These are phyloP conservation scores for Latheticus oryzae DNA, from an alignment of 2,888 invertebrate species.

Conservation along the genomic window DNA sequence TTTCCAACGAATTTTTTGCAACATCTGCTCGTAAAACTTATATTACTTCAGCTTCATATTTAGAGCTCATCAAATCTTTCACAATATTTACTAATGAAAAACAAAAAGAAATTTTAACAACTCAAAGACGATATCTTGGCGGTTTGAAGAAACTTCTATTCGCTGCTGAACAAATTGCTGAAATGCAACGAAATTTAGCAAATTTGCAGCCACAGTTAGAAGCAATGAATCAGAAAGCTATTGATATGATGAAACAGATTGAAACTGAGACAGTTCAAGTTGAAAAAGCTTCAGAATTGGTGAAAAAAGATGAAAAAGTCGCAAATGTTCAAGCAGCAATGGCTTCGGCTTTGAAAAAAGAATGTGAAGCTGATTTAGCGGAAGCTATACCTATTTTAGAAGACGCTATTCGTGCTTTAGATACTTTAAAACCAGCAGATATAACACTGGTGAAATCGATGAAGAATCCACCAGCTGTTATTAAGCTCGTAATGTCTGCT, in stretches of 20 bases:
- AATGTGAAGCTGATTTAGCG: slow-evolving; percentile 94
- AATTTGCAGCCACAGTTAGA: slow-evolving; percentile 88
- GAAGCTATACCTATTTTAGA: slow-evolving; percentile 86
- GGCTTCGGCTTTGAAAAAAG: slow-evolving; percentile 84
- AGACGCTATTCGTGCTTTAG: slow-evolving; percentile 79
- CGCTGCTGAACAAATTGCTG: slow-evolving; percentile 82
- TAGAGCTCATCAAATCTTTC: slow-evolving; percentile 84
- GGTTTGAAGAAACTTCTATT: slow-evolving; percentile 88
- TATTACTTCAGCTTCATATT: slow-evolving; percentile 86
- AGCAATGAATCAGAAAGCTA: slow-evolving; percentile 77
- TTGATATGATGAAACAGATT: slow-evolving; percentile 81
- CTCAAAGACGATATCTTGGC: slow-evolving; percentile 83
- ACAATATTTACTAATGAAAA: slow-evolving; percentile 77
- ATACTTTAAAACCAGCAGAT: slow-evolving; percentile 86
- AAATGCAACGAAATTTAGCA: slow-evolving; percentile 86
- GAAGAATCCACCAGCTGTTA: slow-evolving; percentile 87
- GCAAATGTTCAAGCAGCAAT: slow-evolving; percentile 89
- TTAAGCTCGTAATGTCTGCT: slow-evolving; percentile 89
- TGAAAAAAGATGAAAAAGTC: slow-evolving; percentile 87
- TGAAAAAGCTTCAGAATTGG: slow-evolving; percentile 81
- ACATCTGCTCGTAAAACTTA: slow-evolving; percentile 80
- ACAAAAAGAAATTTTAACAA: slow-evolving; percentile 77
- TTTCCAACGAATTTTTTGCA: slow-evolving; percentile 73
- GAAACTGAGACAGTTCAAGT: slow-evolving; percentile 81
- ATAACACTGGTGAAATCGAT: slow-evolving; percentile 89